Evolutionary conservation across 2,113 vertebrate species (phyloP), one percentile per base, ranked within the genome.

Genomic region (Scytalopus superciliaris): DNA sequence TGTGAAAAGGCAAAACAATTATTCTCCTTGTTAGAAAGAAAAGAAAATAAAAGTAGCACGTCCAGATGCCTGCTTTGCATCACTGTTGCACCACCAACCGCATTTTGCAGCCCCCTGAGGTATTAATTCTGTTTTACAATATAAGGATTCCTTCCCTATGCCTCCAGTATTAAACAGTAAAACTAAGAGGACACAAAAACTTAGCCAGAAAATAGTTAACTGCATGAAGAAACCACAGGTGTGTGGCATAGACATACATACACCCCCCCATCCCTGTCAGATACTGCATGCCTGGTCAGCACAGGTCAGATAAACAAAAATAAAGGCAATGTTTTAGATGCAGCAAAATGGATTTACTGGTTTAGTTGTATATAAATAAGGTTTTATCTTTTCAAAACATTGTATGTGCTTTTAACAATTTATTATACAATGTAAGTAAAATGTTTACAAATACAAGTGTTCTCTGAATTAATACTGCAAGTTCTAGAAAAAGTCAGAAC

Each of bases 111-210:
- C 35, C 39, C 67, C 19, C 3, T 4, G 1, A 76, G 42, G 3
- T 3, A 37, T 3, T 1, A 17, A 6, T 3, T 3, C 12, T 5
- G 27, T 63, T 49, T 27, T 9, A 56, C 33, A 59, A 67, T 10
- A 14, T 22, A 59, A 62, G 1, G 17, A 49, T 45, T 77, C 44
- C 42, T 76, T 5, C 19, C 4, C 19, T 67, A 9, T 12, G 42
- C 2, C 16, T 50, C 27, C 22, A 47, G 37, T 33, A 28, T n/a
- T 49, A 39, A 84, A 53, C 17, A 55, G 31, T n/a, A 64, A 56
- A 92, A 45, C 19, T 19, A 67, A 75, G 35, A 63, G 28, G 37
- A 74, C 17, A n/a, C 15, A 59, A 52, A 67, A 82, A 39, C 10
- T 44, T 28, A 22, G 16, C 11, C 75, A 84, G 12, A 47, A 52